Evolutionary conservation across 2,888 invertebrate genomes (phyloP), one percentile per base, ranked within the genome.

Genomic region (Eledone cirrhosa): DNA sequence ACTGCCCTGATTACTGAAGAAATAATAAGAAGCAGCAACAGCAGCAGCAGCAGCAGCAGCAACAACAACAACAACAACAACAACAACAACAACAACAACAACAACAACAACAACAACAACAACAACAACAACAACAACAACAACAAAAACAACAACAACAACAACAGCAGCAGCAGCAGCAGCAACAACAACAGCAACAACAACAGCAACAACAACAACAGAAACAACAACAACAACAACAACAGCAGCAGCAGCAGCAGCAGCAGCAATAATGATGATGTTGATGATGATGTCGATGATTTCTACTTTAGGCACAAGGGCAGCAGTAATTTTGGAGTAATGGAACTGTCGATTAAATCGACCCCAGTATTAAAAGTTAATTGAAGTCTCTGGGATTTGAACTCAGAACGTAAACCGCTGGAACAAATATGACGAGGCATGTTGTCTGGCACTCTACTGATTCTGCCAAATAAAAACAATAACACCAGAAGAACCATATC

Each of bases 1-100:
- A n/a, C n/a, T n/a, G n/a, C n/a, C n/a, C 16, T 16, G 59, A n/a
- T 59, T 16, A 19, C n/a, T 19, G n/a, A 59, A n/a, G 16, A 16
- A 59, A 59, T 59, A 48, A 16, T 48, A 27, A 79, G 41, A 27
- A 47, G 53, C 31, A 79, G 77, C 47, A 53, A 48, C 31, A 78
- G 78, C 47, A 59, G 48, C 48, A 79, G 27, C 31, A 48, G 31
- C 24, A 78, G 59, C 27, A n/a, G 48, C 27, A 22, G 78, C 27
- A 29, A 24, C 48, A 76, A 31, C 24, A 63, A 48, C 79, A 67
- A 53, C 75, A 33, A 59, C 65, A 79, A 78, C 41, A 78, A 78
- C 41, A 78, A 31, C n/a, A 19, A 29, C 14, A n/a, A 13, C 33
- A 22, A 22, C 33, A 75, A 22, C 8, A 33, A 77, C 65, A 27